Evolutionary conservation across 2,113 vertebrate genomes (phyloP).

Genomic region (Nothocercus nigrocapillus): DNA sequence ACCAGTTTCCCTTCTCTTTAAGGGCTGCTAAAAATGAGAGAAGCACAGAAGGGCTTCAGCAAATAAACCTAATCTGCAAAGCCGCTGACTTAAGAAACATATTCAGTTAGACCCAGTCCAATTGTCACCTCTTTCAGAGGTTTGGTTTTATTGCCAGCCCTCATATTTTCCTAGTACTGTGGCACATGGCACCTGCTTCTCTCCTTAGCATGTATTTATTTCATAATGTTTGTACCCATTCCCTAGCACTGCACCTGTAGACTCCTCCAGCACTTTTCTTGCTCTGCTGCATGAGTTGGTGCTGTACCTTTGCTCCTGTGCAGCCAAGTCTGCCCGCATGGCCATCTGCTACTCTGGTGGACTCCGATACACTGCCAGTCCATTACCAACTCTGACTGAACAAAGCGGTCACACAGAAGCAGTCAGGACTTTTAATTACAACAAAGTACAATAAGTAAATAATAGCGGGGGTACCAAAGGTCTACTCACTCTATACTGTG

Average conservation of each 20-base stretch:
- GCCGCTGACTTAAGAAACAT: background rate
- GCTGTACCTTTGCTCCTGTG: background rate
- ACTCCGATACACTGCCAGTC: background rate
- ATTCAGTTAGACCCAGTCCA: background rate
- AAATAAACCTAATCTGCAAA: background rate
- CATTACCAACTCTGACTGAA: background rate
- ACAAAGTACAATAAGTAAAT: background rate
- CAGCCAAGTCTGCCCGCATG: fast-evolving
- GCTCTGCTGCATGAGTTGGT: background rate
- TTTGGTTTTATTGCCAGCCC: background rate
- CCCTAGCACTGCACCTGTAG: background rate
- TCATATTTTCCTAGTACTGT: background rate
- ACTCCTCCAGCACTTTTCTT: background rate
- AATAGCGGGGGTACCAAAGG: background rate
- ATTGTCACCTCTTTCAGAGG: background rate
- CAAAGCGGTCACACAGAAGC: background rate
- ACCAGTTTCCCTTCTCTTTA: background rate
- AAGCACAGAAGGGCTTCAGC: background rate
- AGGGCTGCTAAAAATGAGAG: background rate
- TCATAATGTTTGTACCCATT: background rate
- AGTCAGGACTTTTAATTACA: background rate
- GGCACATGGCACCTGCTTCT: fast-evolving
- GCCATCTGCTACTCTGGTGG: background rate
- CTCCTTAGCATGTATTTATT: background rate
- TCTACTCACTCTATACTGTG: background rate